phyloP scores from a whole-genome alignment of 2,888 invertebrate genomes.

The Acanthosepion pharaonis region DNA sequence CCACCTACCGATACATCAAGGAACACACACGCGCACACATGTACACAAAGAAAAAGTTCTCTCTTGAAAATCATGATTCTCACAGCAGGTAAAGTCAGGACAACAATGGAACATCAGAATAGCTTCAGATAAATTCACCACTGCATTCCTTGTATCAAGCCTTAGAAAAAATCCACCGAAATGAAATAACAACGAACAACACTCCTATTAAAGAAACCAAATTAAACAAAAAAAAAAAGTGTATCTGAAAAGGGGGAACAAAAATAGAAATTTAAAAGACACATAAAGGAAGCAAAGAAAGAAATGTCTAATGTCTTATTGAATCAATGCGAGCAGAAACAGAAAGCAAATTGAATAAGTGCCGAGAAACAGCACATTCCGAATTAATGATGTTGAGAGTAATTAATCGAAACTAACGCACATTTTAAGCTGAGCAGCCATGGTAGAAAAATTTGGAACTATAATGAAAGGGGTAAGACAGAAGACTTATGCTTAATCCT shows the following conservation, averaged over 20 bases:
- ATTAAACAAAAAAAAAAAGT: too few species aligned
- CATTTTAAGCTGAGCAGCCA: neutral
- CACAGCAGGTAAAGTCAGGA: neutral
- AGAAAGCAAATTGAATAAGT: neutral
- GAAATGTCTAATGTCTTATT: neutral
- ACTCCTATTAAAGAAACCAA: neutral
- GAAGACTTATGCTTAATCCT: too few species aligned
- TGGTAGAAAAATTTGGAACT: neutral
- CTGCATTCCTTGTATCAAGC: neutral
- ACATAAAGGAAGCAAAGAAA: neutral
- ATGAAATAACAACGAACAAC: neutral
- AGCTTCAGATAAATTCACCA: neutral
- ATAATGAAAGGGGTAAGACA: too few species aligned
- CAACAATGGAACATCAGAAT: neutral
- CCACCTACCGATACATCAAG: too few species aligned
- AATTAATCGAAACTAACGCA: neutral
- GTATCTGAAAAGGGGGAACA: too few species aligned
- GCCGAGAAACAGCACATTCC: neutral
- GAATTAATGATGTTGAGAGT: neutral
- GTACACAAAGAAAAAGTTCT: neutral
- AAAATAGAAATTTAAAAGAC: too few species aligned
- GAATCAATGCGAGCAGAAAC: neutral
- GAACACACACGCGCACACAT: neutral
- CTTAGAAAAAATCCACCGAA: neutral
- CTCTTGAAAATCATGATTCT: conserved; percentile 20